phyloP scores from a whole-genome alignment of 53 echinoderm and acorn worm species.

The Holothuria scabra region DNA sequence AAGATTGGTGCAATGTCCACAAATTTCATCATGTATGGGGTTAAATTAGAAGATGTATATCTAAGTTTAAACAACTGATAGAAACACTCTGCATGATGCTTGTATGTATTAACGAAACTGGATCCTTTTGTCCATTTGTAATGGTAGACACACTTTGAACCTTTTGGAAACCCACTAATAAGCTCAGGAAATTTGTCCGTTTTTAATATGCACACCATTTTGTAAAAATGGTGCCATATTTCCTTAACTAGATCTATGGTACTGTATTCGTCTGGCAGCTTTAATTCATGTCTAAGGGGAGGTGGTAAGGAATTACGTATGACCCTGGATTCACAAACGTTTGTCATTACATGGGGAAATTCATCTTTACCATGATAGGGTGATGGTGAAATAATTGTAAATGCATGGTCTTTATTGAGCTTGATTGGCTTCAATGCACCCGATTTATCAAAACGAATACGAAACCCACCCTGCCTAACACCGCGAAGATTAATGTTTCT shows the following conservation, averaged over 20 bases:
- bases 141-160: no score
- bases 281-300: not conserved
- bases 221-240: slow-evolving; percentile 23
- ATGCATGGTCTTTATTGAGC: slow-evolving; percentile 58
- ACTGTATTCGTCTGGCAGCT: slow-evolving; percentile 19
- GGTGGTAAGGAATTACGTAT: not conserved
- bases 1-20: no score
- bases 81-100: no score
- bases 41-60: no score
- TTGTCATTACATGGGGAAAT: no score
- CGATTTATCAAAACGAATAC: slow-evolving; percentile 54
- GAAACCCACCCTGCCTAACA: slow-evolving; percentile 59
- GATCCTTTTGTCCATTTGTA: no score
- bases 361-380: not conserved
- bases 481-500: slow-evolving; percentile 52
- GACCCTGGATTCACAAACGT: no score
- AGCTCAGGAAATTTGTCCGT: no score
- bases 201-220: not conserved
- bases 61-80: no score
- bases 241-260: not conserved
- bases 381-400: slow-evolving; percentile 48
- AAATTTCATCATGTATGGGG: no score
- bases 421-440: slow-evolving; percentile 44
- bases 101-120: no score
- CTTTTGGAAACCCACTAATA: no score